These are phyloP conservation scores for Perithous albicinctus DNA, from an alignment of 2,888 invertebrate genomes.

Conservation along the genomic window DNA sequence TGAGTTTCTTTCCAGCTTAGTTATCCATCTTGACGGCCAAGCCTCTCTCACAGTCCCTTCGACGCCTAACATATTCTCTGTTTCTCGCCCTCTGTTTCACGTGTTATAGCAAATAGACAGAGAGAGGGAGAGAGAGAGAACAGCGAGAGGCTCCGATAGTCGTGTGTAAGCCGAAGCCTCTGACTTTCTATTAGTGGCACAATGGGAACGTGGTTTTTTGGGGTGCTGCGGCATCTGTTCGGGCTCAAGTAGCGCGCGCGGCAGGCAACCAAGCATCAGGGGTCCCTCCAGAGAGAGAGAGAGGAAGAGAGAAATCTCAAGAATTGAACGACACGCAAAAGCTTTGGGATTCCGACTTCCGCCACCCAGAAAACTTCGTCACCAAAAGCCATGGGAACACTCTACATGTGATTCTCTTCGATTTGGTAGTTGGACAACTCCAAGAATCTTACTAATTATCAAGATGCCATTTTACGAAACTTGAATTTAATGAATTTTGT, in stretches of 20 bases:
- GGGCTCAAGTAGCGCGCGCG: conserved; percentile 81
- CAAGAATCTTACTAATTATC: conserved; percentile 10
- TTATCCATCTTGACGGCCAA: conserved; percentile 60
- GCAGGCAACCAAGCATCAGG: conserved; percentile 54
- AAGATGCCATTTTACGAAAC: background rate
- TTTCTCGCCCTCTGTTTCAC: conserved; percentile 38
- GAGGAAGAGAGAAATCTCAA: conserved; percentile 23
- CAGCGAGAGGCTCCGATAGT: conserved; percentile 38
- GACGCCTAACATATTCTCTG: conserved; percentile 26
- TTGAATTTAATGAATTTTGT: background rate
- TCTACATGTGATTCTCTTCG: background rate
- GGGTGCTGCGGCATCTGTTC: conserved; percentile 82
- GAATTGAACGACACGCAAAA: conserved; percentile 52
- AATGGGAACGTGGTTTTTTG: conserved; percentile 81
- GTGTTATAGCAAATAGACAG: conserved; percentile 32
- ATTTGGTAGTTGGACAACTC: background rate
- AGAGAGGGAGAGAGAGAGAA: conserved; percentile 27
- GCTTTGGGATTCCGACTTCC: conserved; percentile 59
- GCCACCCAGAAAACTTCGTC: conserved; percentile 56
- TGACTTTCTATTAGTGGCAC: conserved; percentile 82
- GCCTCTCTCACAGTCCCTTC: conserved; percentile 35
- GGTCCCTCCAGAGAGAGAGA: conserved; percentile 32
- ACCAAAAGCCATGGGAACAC: conserved; percentile 2
- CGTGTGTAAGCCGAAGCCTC: conserved; percentile 59
- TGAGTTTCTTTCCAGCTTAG: conserved; percentile 54